Percentiles rank a stretch among this genome's conserved stretches.
phyloP scores from a whole-genome alignment of 2,797 vertebrate species.

The Limosa lapponica region DNA sequence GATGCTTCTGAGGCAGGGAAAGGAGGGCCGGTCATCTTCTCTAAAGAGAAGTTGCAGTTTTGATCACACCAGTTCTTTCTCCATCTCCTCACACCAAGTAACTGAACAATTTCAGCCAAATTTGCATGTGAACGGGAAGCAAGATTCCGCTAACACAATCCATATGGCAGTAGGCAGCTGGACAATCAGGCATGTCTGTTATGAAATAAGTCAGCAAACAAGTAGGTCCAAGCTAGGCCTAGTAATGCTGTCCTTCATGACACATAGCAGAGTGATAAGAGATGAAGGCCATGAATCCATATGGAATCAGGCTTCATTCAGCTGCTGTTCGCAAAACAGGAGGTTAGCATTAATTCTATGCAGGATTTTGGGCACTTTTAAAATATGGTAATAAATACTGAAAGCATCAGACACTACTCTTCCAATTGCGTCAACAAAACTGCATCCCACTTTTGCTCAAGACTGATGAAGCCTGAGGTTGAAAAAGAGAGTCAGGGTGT shows the following conservation, averaged over 20 bases:
- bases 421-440: background rate
- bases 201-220: background rate
- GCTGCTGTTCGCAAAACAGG: background rate
- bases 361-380: background rate
- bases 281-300: background rate
- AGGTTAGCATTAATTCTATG: background rate
- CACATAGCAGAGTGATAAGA: background rate
- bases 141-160: background rate
- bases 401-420: background rate
- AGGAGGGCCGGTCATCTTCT: background rate
- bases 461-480: background rate
- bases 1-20: background rate
- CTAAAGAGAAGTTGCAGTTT: background rate
- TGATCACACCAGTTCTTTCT: background rate
- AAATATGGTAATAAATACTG: background rate
- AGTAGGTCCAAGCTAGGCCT: background rate
- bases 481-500: background rate
- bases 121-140: background rate
- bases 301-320: background rate
- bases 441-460: background rate
- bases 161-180: slow-evolving; percentile 18
- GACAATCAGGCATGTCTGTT: background rate
- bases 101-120: background rate
- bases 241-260: background rate
- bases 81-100: background rate